These are phyloP conservation scores for Daptonema setosum DNA, from an alignment of 2,888 invertebrate species.

Conservation along the genomic window DNA sequence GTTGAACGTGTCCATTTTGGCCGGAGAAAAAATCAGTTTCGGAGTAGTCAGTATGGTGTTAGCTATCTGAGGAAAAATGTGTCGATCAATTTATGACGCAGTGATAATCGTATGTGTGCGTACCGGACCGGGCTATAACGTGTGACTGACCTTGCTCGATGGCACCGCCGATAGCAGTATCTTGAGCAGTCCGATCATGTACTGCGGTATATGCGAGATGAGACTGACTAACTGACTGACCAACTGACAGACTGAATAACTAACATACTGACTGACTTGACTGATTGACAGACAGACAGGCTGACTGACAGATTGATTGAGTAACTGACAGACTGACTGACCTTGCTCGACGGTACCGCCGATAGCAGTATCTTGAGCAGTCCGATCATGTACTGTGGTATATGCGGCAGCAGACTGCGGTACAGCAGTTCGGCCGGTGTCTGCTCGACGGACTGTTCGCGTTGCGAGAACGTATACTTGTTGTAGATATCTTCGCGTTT, in stretches of 20 bases:
- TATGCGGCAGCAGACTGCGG: conserved; percentile 73
- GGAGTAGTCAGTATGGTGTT: no score
- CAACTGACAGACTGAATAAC: no score
- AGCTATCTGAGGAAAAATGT: no score
- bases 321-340: no score
- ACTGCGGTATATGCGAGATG: conserved; percentile 80
- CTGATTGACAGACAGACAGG: no score
- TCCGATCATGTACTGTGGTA: conserved; percentile 69
- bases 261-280: no score
- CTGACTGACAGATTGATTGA: no score
- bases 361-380: conserved; percentile 82
- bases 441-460: conserved; percentile 52
- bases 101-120: no score
- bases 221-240: no score
- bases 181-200: conserved; percentile 62
- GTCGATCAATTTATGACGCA: no score
- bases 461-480: conserved; percentile 31
- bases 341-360: conserved; percentile 94
- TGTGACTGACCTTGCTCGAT: conserved; percentile 95
- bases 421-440: conserved; percentile 72
- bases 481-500: conserved; percentile 19
- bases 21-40: no score
- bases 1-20: conserved; percentile 88
- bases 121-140: no score
- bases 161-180: conserved; percentile 89